phyloP scores from a whole-genome alignment of 2,113 vertebrate genomes.

The Nannobrachium achirus region DNA sequence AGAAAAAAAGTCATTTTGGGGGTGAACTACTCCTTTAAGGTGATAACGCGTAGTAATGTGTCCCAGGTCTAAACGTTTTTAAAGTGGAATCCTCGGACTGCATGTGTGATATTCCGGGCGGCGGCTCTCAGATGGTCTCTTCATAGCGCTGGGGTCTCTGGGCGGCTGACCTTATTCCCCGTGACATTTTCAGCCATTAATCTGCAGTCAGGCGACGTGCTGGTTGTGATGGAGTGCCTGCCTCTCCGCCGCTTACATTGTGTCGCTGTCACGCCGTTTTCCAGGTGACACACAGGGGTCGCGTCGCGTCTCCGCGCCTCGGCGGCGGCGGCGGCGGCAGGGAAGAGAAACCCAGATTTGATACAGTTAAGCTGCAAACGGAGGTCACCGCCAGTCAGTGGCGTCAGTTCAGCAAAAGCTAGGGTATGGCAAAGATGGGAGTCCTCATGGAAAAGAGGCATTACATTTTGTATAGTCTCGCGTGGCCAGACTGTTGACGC shows the following conservation, averaged over 20 bases:
- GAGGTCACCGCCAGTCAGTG: constrained; percentile 18
- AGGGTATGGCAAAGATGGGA: too few relatives aligned
- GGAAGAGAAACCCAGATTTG: constrained; percentile 42
- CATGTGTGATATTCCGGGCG: too few relatives aligned
- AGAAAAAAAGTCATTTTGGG: too few relatives aligned
- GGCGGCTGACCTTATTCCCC: constrained; percentile 77
- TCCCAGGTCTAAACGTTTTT: too few relatives aligned
- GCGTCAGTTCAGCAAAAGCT: too few relatives aligned
- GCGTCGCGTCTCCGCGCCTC: constrained; percentile 23
- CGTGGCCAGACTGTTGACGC: too few relatives aligned
- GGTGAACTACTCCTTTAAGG: too few relatives aligned
- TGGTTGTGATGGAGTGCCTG: constrained; percentile 59
- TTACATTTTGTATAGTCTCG: too few relatives aligned
- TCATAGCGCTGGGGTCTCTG: constrained; percentile 70
- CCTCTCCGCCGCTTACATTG: constrained; percentile 64
- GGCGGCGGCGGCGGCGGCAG: constrained; percentile 25
- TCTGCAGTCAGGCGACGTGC: constrained; percentile 55
- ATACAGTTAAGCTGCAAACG: constrained; percentile 40
- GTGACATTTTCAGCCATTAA: constrained; percentile 81
- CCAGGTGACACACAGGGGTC: constrained; percentile 56
- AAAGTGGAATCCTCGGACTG: too few relatives aligned
- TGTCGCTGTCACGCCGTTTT: constrained; percentile 66
- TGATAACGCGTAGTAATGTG: too few relatives aligned
- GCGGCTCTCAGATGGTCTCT: constrained; percentile 55
- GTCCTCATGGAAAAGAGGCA: too few relatives aligned